phyloP scores from a whole-genome alignment of 1,140 invertebrate genomes.

The Vollenhovia emeryi region DNA sequence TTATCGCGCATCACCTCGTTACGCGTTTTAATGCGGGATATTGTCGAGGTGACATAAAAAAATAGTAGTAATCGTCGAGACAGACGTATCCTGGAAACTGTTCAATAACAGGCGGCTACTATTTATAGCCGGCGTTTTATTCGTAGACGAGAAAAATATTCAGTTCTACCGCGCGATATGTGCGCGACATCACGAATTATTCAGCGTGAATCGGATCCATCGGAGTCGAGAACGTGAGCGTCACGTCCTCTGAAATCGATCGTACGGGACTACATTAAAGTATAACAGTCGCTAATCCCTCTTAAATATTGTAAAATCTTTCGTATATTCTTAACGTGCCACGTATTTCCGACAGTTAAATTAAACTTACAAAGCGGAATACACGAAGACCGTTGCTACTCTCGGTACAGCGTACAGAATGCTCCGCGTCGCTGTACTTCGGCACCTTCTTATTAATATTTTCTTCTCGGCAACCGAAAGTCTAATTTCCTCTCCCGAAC shows the following conservation, averaged over 20 bases:
- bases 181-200: neutral
- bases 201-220: neutral
- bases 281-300: neutral
- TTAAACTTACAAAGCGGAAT: neutral
- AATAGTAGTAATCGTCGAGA: neutral
- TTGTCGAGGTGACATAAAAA: neutral
- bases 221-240: neutral
- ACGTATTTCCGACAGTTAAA: conserved; percentile 3
- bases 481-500: neutral
- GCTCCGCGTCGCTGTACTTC: neutral
- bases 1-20: neutral
- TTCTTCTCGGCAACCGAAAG: neutral
- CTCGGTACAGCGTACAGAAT: neutral
- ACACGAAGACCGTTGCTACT: neutral
- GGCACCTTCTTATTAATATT: neutral
- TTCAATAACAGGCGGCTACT: neutral
- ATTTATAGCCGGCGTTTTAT: neutral
- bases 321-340: conserved; percentile 23
- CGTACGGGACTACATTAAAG: neutral
- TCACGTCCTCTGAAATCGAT: neutral
- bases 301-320: neutral
- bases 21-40: neutral
- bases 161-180: neutral
- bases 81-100: neutral
- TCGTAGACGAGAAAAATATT: neutral